Percentiles rank a stretch among this genome's conserved stretches.
Evolutionary conservation across 2,797 vertebrate species (phyloP).

Genomic region (Syngnathus acus): DNA sequence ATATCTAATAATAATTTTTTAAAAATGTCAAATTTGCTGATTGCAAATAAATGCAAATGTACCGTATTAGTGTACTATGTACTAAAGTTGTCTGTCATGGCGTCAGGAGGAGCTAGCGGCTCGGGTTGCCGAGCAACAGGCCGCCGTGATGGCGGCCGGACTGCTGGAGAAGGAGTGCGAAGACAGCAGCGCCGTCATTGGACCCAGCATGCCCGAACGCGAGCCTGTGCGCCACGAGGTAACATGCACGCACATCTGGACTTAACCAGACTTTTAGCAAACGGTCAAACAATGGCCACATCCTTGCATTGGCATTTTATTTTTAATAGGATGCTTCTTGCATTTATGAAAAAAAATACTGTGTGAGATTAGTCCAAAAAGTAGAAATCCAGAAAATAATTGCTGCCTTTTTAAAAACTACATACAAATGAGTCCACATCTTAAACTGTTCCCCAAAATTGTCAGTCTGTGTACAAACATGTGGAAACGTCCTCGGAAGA

Average conservation of each 20-base stretch:
- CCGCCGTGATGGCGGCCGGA: slow-evolving; percentile 66
- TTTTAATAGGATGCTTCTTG: background rate
- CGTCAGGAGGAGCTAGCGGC: slow-evolving; percentile 78
- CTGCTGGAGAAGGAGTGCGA: slow-evolving; percentile 70
- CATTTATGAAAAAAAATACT: too few species aligned
- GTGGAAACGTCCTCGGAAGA: slow-evolving; percentile 75
- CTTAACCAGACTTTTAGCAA: too few species aligned
- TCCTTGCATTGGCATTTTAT: background rate
- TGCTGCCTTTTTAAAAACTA: too few species aligned
- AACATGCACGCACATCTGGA: background rate
- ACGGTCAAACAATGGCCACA: too few species aligned
- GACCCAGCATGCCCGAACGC: slow-evolving; percentile 75
- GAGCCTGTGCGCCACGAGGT: slow-evolving; percentile 63
- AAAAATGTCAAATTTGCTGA: too few species aligned
- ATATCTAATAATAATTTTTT: too few species aligned
- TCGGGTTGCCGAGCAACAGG: slow-evolving; percentile 72
- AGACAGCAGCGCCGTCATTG: slow-evolving; percentile 58
- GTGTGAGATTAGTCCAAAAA: too few species aligned
- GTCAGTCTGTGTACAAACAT: slow-evolving; percentile 47
- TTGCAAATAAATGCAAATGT: too few species aligned
- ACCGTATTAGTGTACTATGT: background rate
- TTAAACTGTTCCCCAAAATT: background rate
- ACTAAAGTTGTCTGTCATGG: background rate
- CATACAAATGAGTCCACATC: too few species aligned
- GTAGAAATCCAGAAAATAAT: too few species aligned